Base-by-base conservation (phyloP, 2,888 invertebrate genomes). In the Maniola hyperantus region DNA sequence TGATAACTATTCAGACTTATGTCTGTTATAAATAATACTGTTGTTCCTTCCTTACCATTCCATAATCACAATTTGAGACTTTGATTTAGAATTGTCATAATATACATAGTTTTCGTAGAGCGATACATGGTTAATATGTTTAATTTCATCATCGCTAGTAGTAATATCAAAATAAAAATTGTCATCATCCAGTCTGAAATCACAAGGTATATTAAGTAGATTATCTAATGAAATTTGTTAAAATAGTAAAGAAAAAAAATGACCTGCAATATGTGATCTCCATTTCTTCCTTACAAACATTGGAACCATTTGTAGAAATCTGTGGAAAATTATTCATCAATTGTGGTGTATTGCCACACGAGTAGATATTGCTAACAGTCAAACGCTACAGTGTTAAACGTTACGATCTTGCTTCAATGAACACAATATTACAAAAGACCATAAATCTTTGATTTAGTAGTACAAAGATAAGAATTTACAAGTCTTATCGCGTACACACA, bases 31-130 rank as follows among this genome's bases (percentile, higher is more conserved):
- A 51, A 26, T 54, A 0, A 39, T 10, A 33, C 11, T 26, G 39
- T 5, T n/a, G 26, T 51, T 13, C 2, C 6, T 10, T 65, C 7
- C 50, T 66, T 69, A 79, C 79, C 79, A 79, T 68, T 75, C 60
- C 33, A 76, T 66, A 13, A 73, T 60, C 13, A 70, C 63, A 18
- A 62, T 54, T 44, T 58, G 59, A 15, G 67, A 48, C 0, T 11
- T 11, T 26, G 50, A 11, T 20, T 59, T 11, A 11, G 42, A 26
- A 7, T 18, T 18, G 13, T 39, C 20, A 7, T 51, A 10, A 51
- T 15, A 8, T 5, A 51, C 26, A 18, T 15, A 46, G 46, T 65
- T 71, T 50, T 72, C 66, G 34, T 64, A 44, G 7, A 74, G 54
- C 2, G 42, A 10, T 6, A 74, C 48, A 36, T 58, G 57, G 13